Evolutionary conservation across 2,113 vertebrate species (phyloP).

Genomic region (Neomonachus schauinslandi): DNA sequence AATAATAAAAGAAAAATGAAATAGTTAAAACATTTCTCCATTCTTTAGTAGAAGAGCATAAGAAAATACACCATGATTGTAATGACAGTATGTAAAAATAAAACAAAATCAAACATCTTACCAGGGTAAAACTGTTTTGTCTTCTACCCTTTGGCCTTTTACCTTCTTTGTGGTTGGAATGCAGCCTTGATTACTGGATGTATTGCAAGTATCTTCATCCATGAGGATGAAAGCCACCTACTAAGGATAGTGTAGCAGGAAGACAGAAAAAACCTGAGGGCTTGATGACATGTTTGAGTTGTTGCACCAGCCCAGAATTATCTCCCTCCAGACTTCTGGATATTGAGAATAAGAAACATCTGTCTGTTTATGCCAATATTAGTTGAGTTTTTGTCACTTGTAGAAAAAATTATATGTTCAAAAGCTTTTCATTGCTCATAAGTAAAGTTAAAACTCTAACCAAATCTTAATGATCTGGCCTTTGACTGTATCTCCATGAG

Average conservation of each 20-base stretch:
- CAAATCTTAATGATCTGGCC: neutral
- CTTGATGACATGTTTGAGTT: neutral
- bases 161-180: neutral
- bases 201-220: neutral
- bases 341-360: neutral
- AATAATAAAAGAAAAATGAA: conserved; percentile 19
- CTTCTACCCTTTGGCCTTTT: neutral
- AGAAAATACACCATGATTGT: neutral
- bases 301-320: neutral
- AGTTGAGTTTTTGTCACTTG: neutral
- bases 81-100: neutral
- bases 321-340: neutral
- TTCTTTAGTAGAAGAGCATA: neutral
- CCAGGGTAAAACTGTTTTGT: neutral
- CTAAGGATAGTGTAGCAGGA: neutral
- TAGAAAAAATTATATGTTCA: neutral
- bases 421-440: neutral
- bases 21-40: neutral
- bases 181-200: neutral
- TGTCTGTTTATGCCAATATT: neutral
- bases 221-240: neutral
- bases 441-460: neutral
- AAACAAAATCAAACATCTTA: neutral
- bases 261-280: neutral
- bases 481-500: neutral